Evolutionary conservation across 1,140 invertebrate genomes (phyloP).

Genomic region (Fopius arisanus): DNA sequence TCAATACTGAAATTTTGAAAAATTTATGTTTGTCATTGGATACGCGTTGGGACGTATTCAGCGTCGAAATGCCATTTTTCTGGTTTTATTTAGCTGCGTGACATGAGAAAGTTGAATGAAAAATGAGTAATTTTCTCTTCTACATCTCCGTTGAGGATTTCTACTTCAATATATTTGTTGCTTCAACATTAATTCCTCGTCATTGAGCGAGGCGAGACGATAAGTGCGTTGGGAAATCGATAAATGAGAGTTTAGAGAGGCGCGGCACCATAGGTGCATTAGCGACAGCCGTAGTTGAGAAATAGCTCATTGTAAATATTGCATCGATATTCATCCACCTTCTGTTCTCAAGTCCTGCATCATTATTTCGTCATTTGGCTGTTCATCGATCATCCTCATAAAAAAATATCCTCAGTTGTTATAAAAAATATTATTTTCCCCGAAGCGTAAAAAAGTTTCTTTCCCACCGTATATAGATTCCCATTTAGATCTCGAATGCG

Average conservation of each 20-base stretch:
- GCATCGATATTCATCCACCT: neutral
- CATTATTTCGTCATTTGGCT: too few relatives aligned
- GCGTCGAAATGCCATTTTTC: too few relatives aligned
- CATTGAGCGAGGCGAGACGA: neutral
- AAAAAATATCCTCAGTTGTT: too few relatives aligned
- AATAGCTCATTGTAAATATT: neutral
- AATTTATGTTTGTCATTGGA: too few relatives aligned
- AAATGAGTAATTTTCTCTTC: neutral
- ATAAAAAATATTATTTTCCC: neutral
- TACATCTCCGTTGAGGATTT: neutral
- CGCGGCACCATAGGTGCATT: neutral
- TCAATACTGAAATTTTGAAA: too few relatives aligned
- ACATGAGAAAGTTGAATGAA: too few relatives aligned
- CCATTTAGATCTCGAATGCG: too few relatives aligned
- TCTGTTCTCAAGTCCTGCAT: neutral
- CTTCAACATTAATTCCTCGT: neutral
- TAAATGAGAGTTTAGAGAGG: neutral
- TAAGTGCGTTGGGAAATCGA: neutral
- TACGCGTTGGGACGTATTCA: too few relatives aligned
- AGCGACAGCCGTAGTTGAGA: neutral
- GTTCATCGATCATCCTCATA: too few relatives aligned
- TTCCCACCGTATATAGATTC: too few relatives aligned
- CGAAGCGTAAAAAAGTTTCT: too few relatives aligned
- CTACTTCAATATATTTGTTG: neutral
- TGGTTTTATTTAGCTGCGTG: too few relatives aligned